A percentile compares a stretch with the other conserved stretches of the same genome.
Evolutionary conservation across 2,888 invertebrate species (phyloP).

Genomic region (Andrena praecox): DNA sequence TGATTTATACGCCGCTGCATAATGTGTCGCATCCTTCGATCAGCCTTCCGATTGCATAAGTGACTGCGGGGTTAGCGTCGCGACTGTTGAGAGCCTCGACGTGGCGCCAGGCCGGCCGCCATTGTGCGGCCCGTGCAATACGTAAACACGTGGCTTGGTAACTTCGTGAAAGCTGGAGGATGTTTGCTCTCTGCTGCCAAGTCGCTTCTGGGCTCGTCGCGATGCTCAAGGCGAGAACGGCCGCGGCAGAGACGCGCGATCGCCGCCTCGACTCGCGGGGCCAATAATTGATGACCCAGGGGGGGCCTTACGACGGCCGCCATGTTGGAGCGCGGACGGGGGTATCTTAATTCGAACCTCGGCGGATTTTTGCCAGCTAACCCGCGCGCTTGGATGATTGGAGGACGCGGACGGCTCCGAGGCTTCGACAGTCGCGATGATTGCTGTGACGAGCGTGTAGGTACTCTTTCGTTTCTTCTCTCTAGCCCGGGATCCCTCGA

Average conservation of each 20-base stretch:
- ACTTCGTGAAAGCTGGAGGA: slow-evolving; percentile 12
- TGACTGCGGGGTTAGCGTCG: slow-evolving; percentile 63
- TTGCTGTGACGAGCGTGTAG: neutral
- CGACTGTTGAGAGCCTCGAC: slow-evolving; percentile 57
- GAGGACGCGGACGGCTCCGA: neutral
- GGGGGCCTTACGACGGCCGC: neutral
- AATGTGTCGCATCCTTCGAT: slow-evolving; percentile 66
- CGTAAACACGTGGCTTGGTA: neutral
- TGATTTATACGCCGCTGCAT: slow-evolving; percentile 65
- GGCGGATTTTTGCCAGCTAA: neutral
- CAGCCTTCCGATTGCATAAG: slow-evolving; percentile 70
- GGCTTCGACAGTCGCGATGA: neutral
- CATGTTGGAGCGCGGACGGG: neutral
- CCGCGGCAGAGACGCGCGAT: neutral
- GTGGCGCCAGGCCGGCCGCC: slow-evolving; percentile 61
- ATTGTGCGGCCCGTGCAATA: slow-evolving; percentile 42
- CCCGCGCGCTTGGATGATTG: neutral
- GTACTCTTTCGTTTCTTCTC: neutral
- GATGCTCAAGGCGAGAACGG: slow-evolving; percentile 8
- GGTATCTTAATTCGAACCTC: slow-evolving; percentile 7
- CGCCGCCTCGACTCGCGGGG: neutral
- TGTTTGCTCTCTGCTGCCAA: slow-evolving; percentile 24
- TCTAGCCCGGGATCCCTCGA: neutral
- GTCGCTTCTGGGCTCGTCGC: neutral
- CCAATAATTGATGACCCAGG: slow-evolving; percentile 10